Evolutionary conservation across 92 coral and sea anemone species (phyloP).

Genomic region (Porites evermanni): DNA sequence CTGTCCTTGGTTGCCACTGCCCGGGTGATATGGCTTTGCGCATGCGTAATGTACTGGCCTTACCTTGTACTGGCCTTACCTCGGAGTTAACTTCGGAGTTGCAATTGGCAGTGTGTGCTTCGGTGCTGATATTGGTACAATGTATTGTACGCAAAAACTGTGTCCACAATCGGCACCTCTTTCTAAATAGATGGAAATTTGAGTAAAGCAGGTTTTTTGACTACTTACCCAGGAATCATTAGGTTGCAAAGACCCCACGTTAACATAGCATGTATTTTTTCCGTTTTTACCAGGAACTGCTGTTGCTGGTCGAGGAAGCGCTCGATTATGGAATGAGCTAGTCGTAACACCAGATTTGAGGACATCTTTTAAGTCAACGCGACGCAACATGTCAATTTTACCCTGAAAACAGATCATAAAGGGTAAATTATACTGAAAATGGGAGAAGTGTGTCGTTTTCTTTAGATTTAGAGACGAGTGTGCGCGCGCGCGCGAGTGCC

Average conservation of each 20-base stretch:
- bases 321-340: slow-evolving; percentile 40
- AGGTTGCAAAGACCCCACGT: slow-evolving; percentile 74
- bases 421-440: neutral
- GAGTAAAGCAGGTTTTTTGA: too few species aligned
- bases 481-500: too few species aligned
- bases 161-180: too few species aligned
- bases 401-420: slow-evolving; percentile 48
- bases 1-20: too few species aligned
- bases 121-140: neutral
- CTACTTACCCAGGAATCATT: slow-evolving; percentile 81
- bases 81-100: neutral
- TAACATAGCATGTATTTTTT: slow-evolving; percentile 52
- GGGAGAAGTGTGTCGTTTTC: too few species aligned
- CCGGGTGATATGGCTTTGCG: too few species aligned
- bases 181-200: too few species aligned
- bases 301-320: slow-evolving; percentile 67
- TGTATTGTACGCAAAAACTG: neutral
- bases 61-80: too few species aligned
- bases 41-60: too few species aligned
- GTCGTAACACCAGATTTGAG: slow-evolving; percentile 48
- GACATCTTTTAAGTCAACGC: slow-evolving; percentile 60
- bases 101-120: neutral
- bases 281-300: slow-evolving; percentile 56
- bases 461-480: too few species aligned
- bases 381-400: slow-evolving; percentile 81